These are phyloP conservation scores for Brachypalpus laphriformis DNA, from an alignment of 2,888 invertebrate species.

Conservation along the genomic window DNA sequence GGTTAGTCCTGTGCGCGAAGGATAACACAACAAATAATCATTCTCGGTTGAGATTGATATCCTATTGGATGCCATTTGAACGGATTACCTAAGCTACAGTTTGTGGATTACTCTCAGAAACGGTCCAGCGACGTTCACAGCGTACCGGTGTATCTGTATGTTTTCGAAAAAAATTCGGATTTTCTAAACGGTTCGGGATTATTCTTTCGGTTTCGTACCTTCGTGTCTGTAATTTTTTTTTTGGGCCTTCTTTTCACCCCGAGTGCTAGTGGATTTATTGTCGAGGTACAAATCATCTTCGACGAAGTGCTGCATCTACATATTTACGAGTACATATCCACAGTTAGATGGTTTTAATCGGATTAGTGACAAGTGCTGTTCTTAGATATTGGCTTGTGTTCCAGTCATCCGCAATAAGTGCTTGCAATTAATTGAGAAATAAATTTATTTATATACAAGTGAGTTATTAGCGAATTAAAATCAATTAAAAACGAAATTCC, in stretches of 20 bases:
- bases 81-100: constrained; percentile 40
- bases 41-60: constrained; percentile 35
- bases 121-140: not conserved
- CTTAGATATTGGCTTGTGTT: not conserved
- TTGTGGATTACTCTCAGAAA: constrained; percentile 38
- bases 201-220: not conserved
- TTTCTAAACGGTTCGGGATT: constrained; percentile 19
- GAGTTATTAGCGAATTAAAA: constrained; percentile 44
- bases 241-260: not conserved
- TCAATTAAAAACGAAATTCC: constrained; percentile 47
- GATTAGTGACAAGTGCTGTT: constrained; percentile 49
- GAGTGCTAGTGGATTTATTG: not conserved
- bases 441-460: constrained; percentile 48
- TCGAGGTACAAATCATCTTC: not conserved
- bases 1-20: constrained; percentile 17
- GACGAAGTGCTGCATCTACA: not conserved
- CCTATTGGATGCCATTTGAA: constrained; percentile 47
- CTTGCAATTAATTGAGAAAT: constrained; percentile 25
- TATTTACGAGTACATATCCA: not conserved
- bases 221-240: not conserved
- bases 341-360: constrained; percentile 24
- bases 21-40: constrained; percentile 39
- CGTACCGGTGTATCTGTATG: not conserved
- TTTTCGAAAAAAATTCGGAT: not conserved
- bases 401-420: constrained; percentile 17